These are phyloP conservation scores for Apaloderma vittatum DNA, from an alignment of 2,113 vertebrate genomes.

Conservation along the genomic window DNA sequence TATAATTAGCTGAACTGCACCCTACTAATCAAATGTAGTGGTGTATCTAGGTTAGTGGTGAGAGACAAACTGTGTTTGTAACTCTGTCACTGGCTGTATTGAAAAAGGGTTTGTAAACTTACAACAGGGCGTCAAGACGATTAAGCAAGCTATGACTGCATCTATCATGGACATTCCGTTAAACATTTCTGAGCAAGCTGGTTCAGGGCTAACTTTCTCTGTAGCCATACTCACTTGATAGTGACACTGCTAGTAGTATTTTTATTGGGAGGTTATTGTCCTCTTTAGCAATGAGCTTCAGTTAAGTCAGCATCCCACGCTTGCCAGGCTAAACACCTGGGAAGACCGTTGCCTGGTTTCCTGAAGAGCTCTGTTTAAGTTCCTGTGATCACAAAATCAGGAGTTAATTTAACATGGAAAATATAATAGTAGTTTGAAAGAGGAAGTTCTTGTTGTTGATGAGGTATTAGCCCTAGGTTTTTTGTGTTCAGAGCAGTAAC, in stretches of 20 bases:
- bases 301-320: background rate
- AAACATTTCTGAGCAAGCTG: background rate
- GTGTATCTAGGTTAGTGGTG: background rate
- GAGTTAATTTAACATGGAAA: conserved; percentile 39
- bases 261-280: background rate
- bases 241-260: background rate
- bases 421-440: conserved; percentile 46
- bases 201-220: background rate
- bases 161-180: background rate
- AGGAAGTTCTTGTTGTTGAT: conserved; percentile 65
- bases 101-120: background rate
- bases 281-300: background rate
- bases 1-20: conserved; percentile 50
- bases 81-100: background rate
- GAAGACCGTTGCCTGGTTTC: conserved; percentile 3
- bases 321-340: background rate
- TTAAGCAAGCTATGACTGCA: background rate
- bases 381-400: conserved; percentile 14
- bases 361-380: conserved; percentile 19
- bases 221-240: background rate
- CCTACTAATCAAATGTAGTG: conserved; percentile 42
- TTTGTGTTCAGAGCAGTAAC: background rate
- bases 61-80: conserved; percentile 4
- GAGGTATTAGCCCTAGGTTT: conserved; percentile 26
- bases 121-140: background rate